A percentile compares a stretch with the other conserved stretches of the same genome.
These are phyloP conservation scores for Myrmecophaga tridactyla DNA, from an alignment of 2,113 vertebrate genomes.

Conservation along the genomic window DNA sequence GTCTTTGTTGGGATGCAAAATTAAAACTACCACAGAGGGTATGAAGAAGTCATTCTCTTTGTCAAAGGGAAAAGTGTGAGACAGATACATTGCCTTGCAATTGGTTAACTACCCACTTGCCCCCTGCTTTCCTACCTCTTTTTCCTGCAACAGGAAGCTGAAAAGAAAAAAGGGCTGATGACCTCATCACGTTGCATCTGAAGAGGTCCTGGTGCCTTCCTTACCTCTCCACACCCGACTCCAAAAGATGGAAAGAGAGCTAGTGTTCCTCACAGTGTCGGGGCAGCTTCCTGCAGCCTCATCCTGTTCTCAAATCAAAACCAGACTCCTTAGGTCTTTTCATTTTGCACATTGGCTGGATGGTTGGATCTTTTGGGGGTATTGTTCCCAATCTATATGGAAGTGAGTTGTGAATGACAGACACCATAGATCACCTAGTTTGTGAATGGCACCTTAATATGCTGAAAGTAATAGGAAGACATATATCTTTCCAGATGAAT, in stretches of 20 bases:
- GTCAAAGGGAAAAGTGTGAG: not conserved
- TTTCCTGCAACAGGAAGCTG: not conserved
- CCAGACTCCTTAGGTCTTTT: conserved; percentile 72
- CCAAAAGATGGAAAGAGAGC: not conserved
- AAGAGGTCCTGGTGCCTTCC: not conserved
- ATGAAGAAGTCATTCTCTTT: not conserved
- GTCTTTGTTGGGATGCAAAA: too few relatives aligned
- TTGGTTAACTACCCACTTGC: not conserved
- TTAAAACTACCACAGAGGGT: too few relatives aligned
- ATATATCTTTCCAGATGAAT: conserved; percentile 78
- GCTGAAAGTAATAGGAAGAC: conserved; percentile 77
- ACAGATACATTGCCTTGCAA: not conserved
- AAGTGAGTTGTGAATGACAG: conserved; percentile 80
- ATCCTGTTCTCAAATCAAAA: conserved; percentile 69
- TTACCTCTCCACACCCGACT: not conserved
- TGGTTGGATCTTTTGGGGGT: conserved; percentile 1
- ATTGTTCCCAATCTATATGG: conserved; percentile 78
- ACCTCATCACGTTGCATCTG: not conserved
- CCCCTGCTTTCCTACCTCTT: not conserved
- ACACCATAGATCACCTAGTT: conserved; percentile 77
- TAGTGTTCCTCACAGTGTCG: not conserved
- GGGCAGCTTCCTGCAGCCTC: not conserved
- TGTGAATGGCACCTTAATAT: conserved; percentile 81
- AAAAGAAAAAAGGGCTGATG: not conserved
- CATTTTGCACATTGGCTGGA: conserved; percentile 64